Evolutionary conservation across 2,797 vertebrate genomes (phyloP).

Genomic region (Benthosema pterotum): DNA sequence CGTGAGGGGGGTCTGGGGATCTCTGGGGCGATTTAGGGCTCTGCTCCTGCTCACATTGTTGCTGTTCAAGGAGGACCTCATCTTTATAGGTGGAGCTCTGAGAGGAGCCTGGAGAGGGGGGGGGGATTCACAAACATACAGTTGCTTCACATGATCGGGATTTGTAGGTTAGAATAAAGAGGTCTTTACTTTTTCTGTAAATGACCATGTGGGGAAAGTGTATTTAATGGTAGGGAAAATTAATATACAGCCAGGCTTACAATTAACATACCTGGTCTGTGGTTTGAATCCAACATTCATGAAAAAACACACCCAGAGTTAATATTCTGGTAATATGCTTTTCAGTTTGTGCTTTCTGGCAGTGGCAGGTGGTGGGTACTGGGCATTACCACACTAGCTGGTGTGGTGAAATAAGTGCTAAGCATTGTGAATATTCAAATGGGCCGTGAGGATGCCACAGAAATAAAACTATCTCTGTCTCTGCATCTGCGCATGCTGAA

Average conservation of each 20-base stretch:
- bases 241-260: background rate
- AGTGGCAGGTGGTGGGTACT: background rate
- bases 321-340: too few species aligned
- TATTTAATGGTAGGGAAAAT: too few species aligned
- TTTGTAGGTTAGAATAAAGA: too few species aligned
- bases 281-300: slow-evolving; percentile 16
- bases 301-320: too few species aligned
- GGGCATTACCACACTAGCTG: background rate
- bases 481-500: background rate
- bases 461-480: background rate
- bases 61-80: slow-evolving; percentile 18
- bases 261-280: slow-evolving; percentile 45
- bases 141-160: too few species aligned
- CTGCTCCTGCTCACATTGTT: slow-evolving; percentile 7
- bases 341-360: too few species aligned
- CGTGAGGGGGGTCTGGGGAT: slow-evolving; percentile 19
- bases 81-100: slow-evolving; percentile 30
- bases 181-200: too few species aligned
- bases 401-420: background rate
- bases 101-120: slow-evolving; percentile 25
- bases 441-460: background rate
- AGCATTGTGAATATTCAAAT: background rate
- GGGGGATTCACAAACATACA: too few species aligned
- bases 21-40: background rate
- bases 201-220: too few species aligned